These are phyloP conservation scores for Siderastrea siderea DNA, from an alignment of 92 coral and sea anemone species.

Conservation along the genomic window DNA sequence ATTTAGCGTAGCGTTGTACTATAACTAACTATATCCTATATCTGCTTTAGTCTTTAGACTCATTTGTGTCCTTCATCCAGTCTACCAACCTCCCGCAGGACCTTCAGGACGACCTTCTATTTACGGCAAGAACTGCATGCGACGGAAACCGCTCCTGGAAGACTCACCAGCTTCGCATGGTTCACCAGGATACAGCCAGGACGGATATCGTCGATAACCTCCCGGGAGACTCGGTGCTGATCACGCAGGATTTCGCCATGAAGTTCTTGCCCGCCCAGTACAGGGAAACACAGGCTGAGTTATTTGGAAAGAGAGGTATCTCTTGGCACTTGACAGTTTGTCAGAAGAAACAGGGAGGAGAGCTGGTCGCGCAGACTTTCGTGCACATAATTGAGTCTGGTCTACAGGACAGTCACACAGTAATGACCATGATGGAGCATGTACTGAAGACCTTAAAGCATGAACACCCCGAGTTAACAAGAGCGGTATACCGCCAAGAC, in stretches of 20 bases:
- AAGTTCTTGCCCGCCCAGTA: constrained; percentile 55
- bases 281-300: constrained; percentile 62
- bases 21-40: background rate
- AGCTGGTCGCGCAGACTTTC: constrained; percentile 52
- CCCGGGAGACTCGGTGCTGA: constrained; percentile 22
- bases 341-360: constrained; percentile 32
- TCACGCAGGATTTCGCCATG: constrained; percentile 66
- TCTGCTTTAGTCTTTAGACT: constrained; percentile 32
- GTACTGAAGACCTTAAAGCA: constrained; percentile 53
- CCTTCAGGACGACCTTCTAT: constrained; percentile 44
- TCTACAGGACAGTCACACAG: constrained; percentile 59
- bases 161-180: constrained; percentile 38
- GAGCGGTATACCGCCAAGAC: no score
- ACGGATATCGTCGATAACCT: constrained; percentile 47
- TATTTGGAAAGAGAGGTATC: constrained; percentile 70
- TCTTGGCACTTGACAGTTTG: constrained; percentile 66
- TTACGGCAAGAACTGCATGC: constrained; percentile 36
- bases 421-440: constrained; percentile 65
- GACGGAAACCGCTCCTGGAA: constrained; percentile 49
- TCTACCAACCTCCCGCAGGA: constrained; percentile 42
- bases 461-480: constrained; percentile 41
- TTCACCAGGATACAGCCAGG: constrained; percentile 61
- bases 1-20: background rate
- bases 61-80: constrained; percentile 22
- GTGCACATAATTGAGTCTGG: constrained; percentile 69